Evolutionary conservation across 2,797 vertebrate genomes (phyloP).

Genomic region (Nothura maculosa): DNA sequence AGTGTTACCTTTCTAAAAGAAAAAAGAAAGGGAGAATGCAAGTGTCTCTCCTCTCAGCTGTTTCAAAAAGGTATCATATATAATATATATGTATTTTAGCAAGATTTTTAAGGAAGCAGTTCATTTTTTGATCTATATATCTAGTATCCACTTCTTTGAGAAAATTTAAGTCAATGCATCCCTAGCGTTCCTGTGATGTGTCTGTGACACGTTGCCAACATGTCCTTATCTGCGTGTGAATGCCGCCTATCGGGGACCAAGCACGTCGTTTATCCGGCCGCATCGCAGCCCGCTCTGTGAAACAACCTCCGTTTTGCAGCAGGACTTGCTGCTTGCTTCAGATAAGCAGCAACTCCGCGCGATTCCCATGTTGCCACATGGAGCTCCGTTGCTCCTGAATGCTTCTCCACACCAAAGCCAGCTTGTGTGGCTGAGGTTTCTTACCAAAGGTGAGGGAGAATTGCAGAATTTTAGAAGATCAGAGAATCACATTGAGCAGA

Average conservation of each 20-base stretch:
- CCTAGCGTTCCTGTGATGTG: constrained; percentile 66
- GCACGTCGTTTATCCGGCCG: constrained; percentile 52
- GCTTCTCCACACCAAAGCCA: constrained; percentile 31
- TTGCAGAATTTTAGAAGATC: neutral
- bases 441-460: neutral
- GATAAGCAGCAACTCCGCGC: constrained; percentile 8
- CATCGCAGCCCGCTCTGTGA: constrained; percentile 59
- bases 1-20: neutral
- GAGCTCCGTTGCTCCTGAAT: constrained; percentile 29
- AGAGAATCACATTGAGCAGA: neutral
- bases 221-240: constrained; percentile 69
- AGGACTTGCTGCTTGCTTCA: constrained; percentile 44
- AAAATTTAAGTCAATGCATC: constrained; percentile 74
- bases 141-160: constrained; percentile 50
- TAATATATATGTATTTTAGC: neutral
- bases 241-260: constrained; percentile 18
- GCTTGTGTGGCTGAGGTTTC: constrained; percentile 3
- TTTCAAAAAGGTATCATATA: neutral
- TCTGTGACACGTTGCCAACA: constrained; percentile 62
- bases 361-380: neutral
- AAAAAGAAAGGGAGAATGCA: neutral
- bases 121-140: neutral
- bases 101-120: constrained; percentile 3
- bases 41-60: neutral
- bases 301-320: constrained; percentile 56